phyloP scores from a whole-genome alignment of 2,888 invertebrate species.

The Dascillus cervinus region DNA sequence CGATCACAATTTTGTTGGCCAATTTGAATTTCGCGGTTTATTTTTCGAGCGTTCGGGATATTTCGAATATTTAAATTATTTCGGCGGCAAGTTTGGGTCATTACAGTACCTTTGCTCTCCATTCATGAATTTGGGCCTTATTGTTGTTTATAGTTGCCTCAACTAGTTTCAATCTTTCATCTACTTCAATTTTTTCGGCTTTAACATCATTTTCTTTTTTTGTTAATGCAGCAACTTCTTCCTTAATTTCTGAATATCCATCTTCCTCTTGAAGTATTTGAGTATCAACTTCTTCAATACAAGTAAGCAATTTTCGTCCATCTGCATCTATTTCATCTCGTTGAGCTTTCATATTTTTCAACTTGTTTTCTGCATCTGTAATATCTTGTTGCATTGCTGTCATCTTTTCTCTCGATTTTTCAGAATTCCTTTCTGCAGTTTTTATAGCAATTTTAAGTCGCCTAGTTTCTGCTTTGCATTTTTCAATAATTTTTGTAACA shows the following conservation, averaged over 20 bases:
- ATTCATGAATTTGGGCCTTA: slow-evolving; percentile 49
- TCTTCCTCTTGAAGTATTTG: slow-evolving; percentile 50
- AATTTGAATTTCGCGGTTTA: too few species aligned
- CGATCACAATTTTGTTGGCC: too few species aligned
- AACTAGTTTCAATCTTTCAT: slow-evolving; percentile 58
- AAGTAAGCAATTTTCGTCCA: slow-evolving; percentile 46
- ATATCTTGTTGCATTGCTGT: slow-evolving; percentile 66
- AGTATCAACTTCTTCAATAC: slow-evolving; percentile 51
- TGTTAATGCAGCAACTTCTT: slow-evolving; percentile 55
- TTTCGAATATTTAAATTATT: too few species aligned
- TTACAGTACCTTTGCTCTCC: slow-evolving; percentile 51
- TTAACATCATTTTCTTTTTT: slow-evolving; percentile 61
- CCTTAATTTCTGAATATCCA: slow-evolving; percentile 51
- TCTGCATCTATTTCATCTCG: slow-evolving; percentile 53
- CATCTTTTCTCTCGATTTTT: slow-evolving; percentile 69
- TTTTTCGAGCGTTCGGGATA: too few species aligned
- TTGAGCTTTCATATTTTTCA: slow-evolving; percentile 51
- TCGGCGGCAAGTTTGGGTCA: too few species aligned
- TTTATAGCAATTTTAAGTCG: slow-evolving; percentile 63
- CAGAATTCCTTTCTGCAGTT: slow-evolving; percentile 60
- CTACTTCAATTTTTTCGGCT: slow-evolving; percentile 64
- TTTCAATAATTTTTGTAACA: slow-evolving; percentile 61
- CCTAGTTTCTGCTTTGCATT: slow-evolving; percentile 59
- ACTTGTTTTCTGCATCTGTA: slow-evolving; percentile 55
- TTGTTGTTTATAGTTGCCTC: slow-evolving; percentile 52